phyloP scores from a whole-genome alignment of 2,113 vertebrate genomes.

The Aplodontia rufa region DNA sequence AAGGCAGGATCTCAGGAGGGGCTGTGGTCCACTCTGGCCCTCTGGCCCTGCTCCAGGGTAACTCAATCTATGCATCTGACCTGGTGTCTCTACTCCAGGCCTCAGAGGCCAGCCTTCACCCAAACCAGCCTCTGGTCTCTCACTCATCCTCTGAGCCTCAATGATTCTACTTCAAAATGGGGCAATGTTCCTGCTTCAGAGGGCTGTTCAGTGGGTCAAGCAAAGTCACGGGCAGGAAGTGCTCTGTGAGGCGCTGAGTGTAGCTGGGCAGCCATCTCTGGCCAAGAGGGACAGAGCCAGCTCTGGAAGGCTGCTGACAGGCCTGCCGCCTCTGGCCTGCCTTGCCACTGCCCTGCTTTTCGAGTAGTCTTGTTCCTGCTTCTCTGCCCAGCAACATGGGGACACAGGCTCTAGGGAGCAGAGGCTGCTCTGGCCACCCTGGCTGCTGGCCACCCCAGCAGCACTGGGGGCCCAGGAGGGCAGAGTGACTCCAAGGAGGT shows the following conservation, averaged over 20 bases:
- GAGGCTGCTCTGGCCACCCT: too few species aligned
- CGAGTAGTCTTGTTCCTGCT: neutral
- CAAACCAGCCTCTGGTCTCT: too few species aligned
- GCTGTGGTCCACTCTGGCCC: neutral
- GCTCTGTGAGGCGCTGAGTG: neutral
- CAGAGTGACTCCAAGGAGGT: neutral
- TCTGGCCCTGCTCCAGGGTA: neutral
- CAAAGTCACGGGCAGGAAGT: neutral
- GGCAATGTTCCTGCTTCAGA: neutral
- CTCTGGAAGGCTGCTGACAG: fast-evolving
- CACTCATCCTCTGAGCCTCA: neutral
- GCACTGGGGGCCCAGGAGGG: neutral
- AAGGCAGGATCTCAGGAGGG: neutral
- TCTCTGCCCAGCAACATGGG: too few species aligned
- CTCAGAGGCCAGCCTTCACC: neutral
- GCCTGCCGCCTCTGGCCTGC: neutral
- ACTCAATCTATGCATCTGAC: fast-evolving
- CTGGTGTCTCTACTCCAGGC: fast-evolving
- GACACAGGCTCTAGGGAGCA: too few species aligned
- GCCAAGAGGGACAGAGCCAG: too few species aligned
- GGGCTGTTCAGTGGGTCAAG: neutral
- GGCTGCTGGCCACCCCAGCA: too few species aligned
- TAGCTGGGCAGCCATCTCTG: too few species aligned
- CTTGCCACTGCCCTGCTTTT: neutral
- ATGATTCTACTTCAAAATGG: neutral